Conservation (phyloP, 2,113 vertebrate species). For the Pampusana beccarii region DNA sequence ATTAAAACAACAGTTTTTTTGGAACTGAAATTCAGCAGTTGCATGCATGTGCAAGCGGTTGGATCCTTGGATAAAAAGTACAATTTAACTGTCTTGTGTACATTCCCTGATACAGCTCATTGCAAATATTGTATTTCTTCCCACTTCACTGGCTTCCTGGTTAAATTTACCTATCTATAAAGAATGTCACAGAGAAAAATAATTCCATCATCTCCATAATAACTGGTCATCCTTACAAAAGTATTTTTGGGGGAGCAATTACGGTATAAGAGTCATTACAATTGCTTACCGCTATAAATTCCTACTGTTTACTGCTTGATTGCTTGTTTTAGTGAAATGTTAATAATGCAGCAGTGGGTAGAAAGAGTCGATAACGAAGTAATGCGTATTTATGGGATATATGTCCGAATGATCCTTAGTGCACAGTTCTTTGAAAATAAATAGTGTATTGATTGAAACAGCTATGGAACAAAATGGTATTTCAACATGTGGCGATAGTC, state of each 20-base stretch:
- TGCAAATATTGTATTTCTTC: slow-evolving; percentile 9
- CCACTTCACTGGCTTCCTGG: not conserved
- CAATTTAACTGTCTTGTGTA: not conserved
- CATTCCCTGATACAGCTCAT: not conserved
- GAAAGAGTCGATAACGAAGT: slow-evolving; percentile 53
- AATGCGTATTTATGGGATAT: slow-evolving; percentile 60
- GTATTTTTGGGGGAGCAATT: not conserved
- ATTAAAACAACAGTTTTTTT: not conserved
- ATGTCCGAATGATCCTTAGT: slow-evolving; percentile 44
- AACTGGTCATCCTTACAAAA: not conserved
- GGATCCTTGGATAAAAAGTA: not conserved
- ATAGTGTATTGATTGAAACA: slow-evolving; percentile 48
- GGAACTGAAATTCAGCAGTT: not conserved
- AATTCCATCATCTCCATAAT: not conserved
- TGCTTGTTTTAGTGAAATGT: slow-evolving; percentile 44
- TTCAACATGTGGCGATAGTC: not conserved
- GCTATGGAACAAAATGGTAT: not conserved
- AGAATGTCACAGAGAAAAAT: not conserved
- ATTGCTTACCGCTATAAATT: not conserved
- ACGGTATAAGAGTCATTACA: not conserved
- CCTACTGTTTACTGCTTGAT: slow-evolving; percentile 35
- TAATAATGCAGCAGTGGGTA: slow-evolving; percentile 45
- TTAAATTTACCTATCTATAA: not conserved
- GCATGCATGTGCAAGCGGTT: not conserved
- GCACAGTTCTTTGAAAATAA: slow-evolving; percentile 54